phyloP scores from a whole-genome alignment of 2,888 invertebrate genomes.

The Diabrotica balteata region DNA sequence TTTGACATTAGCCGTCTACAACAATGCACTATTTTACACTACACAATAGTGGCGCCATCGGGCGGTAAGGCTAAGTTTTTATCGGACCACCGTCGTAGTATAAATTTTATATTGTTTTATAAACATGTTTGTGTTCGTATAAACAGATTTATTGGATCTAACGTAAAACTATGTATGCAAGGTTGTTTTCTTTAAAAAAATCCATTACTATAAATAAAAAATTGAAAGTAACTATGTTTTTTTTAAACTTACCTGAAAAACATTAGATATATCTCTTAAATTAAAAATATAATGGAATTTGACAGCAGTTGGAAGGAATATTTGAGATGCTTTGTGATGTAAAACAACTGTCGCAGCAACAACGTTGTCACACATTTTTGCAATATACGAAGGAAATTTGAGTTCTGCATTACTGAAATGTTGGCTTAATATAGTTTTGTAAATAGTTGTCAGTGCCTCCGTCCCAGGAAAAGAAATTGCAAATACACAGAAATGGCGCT shows the following conservation, averaged over 20 bases:
- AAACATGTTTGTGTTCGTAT: too few relatives aligned
- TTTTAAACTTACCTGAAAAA: constrained; percentile 78
- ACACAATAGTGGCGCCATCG: too few relatives aligned
- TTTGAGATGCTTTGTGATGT: constrained; percentile 84
- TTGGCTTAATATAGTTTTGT: constrained; percentile 85
- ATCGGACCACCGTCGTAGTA: too few relatives aligned
- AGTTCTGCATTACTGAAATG: constrained; percentile 84
- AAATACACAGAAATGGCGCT: constrained; percentile 89
- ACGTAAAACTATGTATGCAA: too few relatives aligned
- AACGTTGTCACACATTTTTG: constrained; percentile 74
- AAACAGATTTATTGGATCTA: too few relatives aligned
- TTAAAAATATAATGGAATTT: constrained; percentile 98
- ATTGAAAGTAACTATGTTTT: background rate
- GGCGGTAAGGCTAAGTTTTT: too few relatives aligned
- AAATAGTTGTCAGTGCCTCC: constrained; percentile 88
- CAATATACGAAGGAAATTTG: constrained; percentile 75
- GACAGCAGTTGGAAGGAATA: constrained; percentile 93
- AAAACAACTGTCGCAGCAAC: constrained; percentile 84
- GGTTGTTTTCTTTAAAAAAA: too few relatives aligned
- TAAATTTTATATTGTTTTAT: too few relatives aligned
- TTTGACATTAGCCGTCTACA: too few relatives aligned
- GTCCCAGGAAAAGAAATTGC: constrained; percentile 79
- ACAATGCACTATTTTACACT: too few relatives aligned
- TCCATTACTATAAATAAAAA: too few relatives aligned
- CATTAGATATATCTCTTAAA: constrained; percentile 91